Evolutionary conservation across 2,113 vertebrate genomes (phyloP).

Genomic region (Piprites chloris): DNA sequence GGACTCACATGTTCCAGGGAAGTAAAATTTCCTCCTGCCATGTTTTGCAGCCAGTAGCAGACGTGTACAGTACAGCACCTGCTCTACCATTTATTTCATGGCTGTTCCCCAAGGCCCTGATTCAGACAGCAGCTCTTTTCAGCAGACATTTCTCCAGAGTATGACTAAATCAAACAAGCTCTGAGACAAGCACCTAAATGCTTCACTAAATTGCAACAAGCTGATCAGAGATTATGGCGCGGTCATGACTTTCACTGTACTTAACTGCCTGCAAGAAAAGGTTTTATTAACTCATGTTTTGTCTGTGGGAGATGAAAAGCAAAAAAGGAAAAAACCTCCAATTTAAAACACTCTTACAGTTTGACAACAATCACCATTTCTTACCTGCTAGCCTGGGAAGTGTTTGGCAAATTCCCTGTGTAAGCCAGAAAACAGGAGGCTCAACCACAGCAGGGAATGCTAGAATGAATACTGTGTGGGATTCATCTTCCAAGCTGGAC

Average conservation of each 20-base stretch:
- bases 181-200: background rate
- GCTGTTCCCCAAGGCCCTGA: background rate
- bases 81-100: background rate
- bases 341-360: background rate
- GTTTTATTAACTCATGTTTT: background rate
- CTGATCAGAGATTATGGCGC: background rate
- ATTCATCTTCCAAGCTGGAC: background rate
- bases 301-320: background rate
- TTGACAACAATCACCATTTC: background rate
- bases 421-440: background rate
- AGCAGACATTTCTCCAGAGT: background rate
- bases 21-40: background rate
- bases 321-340: accelerated
- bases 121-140: background rate
- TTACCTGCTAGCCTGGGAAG: background rate
- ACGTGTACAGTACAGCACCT: background rate
- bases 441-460: background rate
- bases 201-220: background rate
- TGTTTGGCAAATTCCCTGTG: background rate
- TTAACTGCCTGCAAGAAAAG: background rate
- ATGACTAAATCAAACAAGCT: slow-evolving; percentile 26
- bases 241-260: background rate
- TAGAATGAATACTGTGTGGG: background rate
- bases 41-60: background rate
- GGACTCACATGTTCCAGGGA: background rate